phyloP scores from a whole-genome alignment of 2,797 vertebrate genomes.

The Gallinago stenura region DNA sequence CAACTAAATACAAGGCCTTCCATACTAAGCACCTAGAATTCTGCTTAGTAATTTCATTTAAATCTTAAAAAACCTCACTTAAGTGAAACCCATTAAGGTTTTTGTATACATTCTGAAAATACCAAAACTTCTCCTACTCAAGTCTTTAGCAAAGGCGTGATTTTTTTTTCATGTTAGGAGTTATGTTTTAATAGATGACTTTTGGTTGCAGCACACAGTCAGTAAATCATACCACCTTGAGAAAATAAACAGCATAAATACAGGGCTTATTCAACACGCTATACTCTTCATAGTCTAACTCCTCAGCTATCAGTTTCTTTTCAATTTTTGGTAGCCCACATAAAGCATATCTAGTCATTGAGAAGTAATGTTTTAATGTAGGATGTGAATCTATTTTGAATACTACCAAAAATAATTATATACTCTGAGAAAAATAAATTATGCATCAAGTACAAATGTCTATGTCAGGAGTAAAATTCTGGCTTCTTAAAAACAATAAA shows the following conservation, averaged over 20 bases:
- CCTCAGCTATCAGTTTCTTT: neutral
- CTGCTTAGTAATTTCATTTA: neutral
- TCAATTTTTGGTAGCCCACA: neutral
- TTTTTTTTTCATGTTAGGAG: neutral
- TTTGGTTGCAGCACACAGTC: neutral
- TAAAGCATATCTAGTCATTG: neutral
- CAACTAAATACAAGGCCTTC: neutral
- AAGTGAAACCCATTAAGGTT: neutral
- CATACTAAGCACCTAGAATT: neutral
- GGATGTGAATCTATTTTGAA: neutral
- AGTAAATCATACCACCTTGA: neutral
- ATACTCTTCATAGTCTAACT: neutral
- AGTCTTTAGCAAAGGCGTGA: neutral
- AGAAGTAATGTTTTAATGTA: neutral
- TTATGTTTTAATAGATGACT: neutral
- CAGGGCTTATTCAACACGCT: neutral
- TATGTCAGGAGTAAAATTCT: neutral
- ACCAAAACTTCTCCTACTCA: neutral
- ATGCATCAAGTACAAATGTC: neutral
- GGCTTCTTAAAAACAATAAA: neutral
- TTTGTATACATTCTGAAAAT: neutral
- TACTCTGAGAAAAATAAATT: neutral
- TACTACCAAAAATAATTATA: neutral
- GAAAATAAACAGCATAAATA: neutral
- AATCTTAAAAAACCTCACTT: fast-evolving